Base-by-base conservation (phyloP, 2,797 vertebrate species). In the Rhinatrema bivittatum region DNA sequence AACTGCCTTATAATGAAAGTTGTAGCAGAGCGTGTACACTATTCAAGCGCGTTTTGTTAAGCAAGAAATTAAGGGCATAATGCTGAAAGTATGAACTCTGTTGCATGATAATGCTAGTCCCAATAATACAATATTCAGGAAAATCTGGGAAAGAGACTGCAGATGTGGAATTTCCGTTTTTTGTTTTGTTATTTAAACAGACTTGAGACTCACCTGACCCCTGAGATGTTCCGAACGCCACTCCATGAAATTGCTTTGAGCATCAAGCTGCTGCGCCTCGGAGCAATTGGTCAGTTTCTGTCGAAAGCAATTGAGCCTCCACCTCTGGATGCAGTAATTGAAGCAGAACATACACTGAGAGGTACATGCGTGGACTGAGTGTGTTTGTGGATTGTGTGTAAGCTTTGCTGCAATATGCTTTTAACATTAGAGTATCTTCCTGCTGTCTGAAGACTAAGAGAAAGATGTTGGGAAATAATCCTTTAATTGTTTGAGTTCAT, bases 231-330 rank as follows among this genome's bases (percentile, higher is more conserved):
- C 58, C 81, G 94, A 36, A 98, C 93, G 0, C 93, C 92, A 0
- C 75, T 98, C 13, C 93, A 97, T 6, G 95, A 97, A 56, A 84
- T 98, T 7, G 89, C 93, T 10, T 65, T 97, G 38, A 97, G 94
- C 74, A 97, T 97, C 75, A 97, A 98, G 39, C 81, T 97, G 32
- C 76, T 98, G 41, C 68, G 91, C 2, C 78, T 97, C 5, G 94
- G 94, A 2, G 88, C 76, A 36, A 95, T 96, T 3, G 92, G 94
- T 2, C 87, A 94, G 3, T 98, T 98, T 47, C 60, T 98, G 68
- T 90, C 94, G 28, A 97, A 97, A 54, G 93, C 93, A 16, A 97
- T 98, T 16, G 94, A 98, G 28, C 93, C 93, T 0, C 94, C 95
- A 0, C 94, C 95, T 0, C 57, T 97, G 77, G 95, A 97, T 34